A percentile compares a stretch with the other conserved stretches of the same genome.
phyloP scores from a whole-genome alignment of 2,888 invertebrate species.

The Prionchulus punctatus region DNA sequence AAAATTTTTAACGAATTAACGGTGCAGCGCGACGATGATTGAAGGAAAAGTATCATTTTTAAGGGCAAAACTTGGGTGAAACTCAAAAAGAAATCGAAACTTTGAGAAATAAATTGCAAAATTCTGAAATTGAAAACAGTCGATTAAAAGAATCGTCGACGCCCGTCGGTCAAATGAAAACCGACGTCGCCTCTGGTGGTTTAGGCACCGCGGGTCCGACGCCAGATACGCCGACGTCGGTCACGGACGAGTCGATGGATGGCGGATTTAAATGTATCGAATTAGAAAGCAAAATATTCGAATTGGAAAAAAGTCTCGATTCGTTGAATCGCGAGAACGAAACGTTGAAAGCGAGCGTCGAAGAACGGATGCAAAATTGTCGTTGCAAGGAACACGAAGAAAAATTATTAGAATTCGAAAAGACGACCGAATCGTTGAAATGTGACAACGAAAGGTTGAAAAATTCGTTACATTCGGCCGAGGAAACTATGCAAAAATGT shows the following conservation, averaged over 20 bases:
- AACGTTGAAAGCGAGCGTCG: too few species aligned
- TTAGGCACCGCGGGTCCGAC: not conserved
- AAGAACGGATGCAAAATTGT: too few species aligned
- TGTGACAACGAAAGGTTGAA: not conserved
- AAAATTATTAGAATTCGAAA: not conserved
- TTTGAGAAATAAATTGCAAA: not conserved
- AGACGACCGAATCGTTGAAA: not conserved
- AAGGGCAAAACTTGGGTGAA: too few species aligned
- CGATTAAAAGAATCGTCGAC: too few species aligned
- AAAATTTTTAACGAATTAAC: too few species aligned
- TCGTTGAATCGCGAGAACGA: not conserved
- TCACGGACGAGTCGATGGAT: not conserved
- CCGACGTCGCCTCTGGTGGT: not conserved
- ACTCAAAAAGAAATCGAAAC: not conserved
- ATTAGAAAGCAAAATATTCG: constrained; percentile 11
- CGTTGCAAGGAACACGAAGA: not conserved
- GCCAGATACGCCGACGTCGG: not conserved
- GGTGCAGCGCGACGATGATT: too few species aligned
- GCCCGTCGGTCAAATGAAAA: not conserved
- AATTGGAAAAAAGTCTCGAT: constrained; percentile 7
- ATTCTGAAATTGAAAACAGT: not conserved
- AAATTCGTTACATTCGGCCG: too few species aligned
- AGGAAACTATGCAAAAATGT: too few species aligned
- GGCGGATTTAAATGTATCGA: constrained; percentile 10
- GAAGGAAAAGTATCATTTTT: too few species aligned